These are phyloP conservation scores for Campylomormyrus numenius DNA, from an alignment of 2,113 vertebrate genomes.

Conservation along the genomic window DNA sequence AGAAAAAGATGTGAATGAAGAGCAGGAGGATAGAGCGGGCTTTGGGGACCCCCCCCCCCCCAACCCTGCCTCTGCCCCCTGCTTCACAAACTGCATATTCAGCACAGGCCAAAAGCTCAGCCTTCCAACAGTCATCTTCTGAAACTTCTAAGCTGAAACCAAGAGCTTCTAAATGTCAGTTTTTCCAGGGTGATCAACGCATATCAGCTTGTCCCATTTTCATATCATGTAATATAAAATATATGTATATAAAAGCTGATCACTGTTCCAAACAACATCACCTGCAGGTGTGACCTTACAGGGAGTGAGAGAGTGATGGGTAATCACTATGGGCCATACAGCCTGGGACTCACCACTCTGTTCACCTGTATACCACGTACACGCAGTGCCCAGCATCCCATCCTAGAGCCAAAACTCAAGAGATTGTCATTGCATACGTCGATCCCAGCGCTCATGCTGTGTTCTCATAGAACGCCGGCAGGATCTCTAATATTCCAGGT, in stretches of 20 bases:
- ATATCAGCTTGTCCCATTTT: conserved; percentile 25
- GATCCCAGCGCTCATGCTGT: background rate
- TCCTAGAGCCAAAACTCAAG: conserved; percentile 22
- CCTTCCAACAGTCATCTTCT: background rate
- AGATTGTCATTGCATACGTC: conserved; percentile 62
- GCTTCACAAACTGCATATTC: conserved; percentile 21
- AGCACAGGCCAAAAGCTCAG: background rate
- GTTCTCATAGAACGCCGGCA: conserved; percentile 19
- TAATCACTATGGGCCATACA: background rate
- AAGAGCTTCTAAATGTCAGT: background rate
- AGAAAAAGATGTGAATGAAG: conserved; percentile 39
- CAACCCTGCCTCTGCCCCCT: background rate
- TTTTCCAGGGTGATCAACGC: conserved; percentile 31
- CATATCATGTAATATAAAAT: conserved; percentile 20
- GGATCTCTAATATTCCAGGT: background rate
- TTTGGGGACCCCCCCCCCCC: background rate
- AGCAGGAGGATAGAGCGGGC: background rate
- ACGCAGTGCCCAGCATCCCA: background rate
- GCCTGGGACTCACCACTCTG: background rate
- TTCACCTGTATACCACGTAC: background rate
- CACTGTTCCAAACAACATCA: conserved; percentile 21
- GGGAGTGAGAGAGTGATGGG: background rate
- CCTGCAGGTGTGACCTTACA: background rate
- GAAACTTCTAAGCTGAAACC: background rate
- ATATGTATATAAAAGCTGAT: conserved; percentile 37